Percentiles rank a stretch among this genome's conserved stretches.
These are phyloP conservation scores for Drosophila melanica DNA, from an alignment of 1,140 invertebrate species.

Conservation along the genomic window DNA sequence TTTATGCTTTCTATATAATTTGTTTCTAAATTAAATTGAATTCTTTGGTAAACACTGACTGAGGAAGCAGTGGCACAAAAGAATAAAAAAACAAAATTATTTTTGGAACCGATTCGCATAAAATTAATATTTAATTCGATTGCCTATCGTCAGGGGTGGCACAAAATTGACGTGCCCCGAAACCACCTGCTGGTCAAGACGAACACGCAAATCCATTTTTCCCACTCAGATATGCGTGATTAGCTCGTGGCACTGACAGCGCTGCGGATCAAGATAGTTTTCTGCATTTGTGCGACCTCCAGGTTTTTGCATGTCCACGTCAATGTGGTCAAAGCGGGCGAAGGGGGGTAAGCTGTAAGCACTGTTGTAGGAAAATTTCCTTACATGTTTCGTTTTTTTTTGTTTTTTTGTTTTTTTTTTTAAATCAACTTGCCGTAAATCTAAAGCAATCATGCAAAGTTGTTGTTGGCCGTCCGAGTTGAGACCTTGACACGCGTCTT, in stretches of 20 bases:
- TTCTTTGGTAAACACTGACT: constrained; percentile 27
- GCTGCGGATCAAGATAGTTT: constrained; percentile 30
- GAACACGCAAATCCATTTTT: constrained; percentile 37
- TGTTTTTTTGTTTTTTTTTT: not conserved
- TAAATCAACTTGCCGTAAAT: constrained; percentile 35
- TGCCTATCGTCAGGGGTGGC: not conserved
- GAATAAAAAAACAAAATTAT: constrained; percentile 9
- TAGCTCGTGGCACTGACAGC: constrained; percentile 2
- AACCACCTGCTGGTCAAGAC: constrained; percentile 31
- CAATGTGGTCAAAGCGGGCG: not conserved
- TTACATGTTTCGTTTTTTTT: constrained; percentile 8
- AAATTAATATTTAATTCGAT: constrained; percentile 38
- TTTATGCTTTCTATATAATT: constrained; percentile 35
- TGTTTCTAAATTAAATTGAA: constrained; percentile 30
- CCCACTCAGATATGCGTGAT: constrained; percentile 35
- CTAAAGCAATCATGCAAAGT: constrained; percentile 30
- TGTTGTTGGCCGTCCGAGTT: not conserved
- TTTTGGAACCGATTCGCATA: constrained; percentile 37
- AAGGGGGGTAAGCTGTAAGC: not conserved
- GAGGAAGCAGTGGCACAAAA: constrained; percentile 10
- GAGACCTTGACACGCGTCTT: constrained; percentile 34
- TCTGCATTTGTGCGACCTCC: not conserved
- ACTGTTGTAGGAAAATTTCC: not conserved
- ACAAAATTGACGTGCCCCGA: constrained; percentile 10
- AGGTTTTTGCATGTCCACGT: constrained; percentile 20